phyloP scores from a whole-genome alignment of 2,888 invertebrate species.

The Lamellibrachia satsuma region DNA sequence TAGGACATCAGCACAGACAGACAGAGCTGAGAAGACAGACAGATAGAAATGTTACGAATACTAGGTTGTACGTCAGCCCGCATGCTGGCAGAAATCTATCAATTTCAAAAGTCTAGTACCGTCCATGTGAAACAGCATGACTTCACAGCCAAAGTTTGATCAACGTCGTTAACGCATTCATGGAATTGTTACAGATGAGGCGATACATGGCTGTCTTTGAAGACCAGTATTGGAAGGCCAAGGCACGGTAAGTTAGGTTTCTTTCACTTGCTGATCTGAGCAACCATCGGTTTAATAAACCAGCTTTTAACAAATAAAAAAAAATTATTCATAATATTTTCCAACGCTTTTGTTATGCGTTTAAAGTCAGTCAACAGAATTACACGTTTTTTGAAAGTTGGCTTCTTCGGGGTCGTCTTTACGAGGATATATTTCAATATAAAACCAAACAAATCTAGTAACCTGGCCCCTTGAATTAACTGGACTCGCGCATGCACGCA shows the following conservation, averaged over 20 bases:
- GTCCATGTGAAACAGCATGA: too few species aligned
- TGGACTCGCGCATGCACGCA: neutral
- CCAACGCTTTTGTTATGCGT: neutral
- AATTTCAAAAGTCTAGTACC: too few species aligned
- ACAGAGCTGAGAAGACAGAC: too few species aligned
- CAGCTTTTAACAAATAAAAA: neutral
- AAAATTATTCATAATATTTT: too few species aligned
- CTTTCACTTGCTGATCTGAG: too few species aligned
- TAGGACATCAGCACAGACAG: too few species aligned
- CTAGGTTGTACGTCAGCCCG: too few species aligned
- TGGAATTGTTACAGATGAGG: neutral
- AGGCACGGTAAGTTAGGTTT: neutral
- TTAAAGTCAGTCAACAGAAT: neutral
- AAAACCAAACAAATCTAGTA: neutral
- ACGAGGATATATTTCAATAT: neutral
- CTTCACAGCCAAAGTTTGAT: too few species aligned
- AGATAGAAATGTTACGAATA: too few species aligned
- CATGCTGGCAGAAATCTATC: too few species aligned
- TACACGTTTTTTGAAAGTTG: neutral
- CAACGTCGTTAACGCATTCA: neutral
- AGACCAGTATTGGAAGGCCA: neutral
- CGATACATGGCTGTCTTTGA: conserved; percentile 13
- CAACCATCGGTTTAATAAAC: too few species aligned
- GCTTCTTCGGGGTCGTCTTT: neutral
- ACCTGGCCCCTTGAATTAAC: neutral